Evolutionary conservation across 2,113 vertebrate species (phyloP).

Genomic region (Neofelis nebulosa): DNA sequence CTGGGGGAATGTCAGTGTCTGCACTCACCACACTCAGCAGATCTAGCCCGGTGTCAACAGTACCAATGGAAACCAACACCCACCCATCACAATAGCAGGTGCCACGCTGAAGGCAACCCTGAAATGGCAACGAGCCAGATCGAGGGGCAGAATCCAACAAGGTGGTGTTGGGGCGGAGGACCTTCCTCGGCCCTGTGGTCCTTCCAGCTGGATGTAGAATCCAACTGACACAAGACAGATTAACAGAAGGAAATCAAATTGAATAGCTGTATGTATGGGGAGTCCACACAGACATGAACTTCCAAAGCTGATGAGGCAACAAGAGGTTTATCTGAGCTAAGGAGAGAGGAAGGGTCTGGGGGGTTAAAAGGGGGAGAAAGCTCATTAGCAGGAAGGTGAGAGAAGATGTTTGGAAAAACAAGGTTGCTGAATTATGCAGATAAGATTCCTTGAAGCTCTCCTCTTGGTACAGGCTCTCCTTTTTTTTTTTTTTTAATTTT

Average conservation of each 20-base stretch:
- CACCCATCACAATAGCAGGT: not conserved
- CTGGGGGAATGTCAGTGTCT: not conserved
- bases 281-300: not conserved
- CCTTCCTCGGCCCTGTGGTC: not conserved
- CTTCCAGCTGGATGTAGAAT: not conserved
- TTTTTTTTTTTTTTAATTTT: not conserved
- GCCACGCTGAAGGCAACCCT: not conserved
- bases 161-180: not conserved
- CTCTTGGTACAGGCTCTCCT: not conserved
- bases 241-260: not conserved
- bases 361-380: not conserved
- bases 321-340: not conserved
- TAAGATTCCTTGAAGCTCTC: not conserved
- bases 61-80: not conserved
- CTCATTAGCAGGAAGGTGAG: not conserved
- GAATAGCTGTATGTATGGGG: not conserved
- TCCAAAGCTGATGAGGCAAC: not conserved
- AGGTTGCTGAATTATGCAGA: not conserved
- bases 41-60: no score
- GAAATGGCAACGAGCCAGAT: not conserved
- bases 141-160: not conserved
- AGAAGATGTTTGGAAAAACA: not conserved
- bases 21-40: not conserved
- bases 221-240: not conserved
- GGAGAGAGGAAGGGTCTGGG: not conserved